These are phyloP conservation scores for Bettongia penicillata DNA, from an alignment of 2,113 vertebrate species.

Conservation along the genomic window DNA sequence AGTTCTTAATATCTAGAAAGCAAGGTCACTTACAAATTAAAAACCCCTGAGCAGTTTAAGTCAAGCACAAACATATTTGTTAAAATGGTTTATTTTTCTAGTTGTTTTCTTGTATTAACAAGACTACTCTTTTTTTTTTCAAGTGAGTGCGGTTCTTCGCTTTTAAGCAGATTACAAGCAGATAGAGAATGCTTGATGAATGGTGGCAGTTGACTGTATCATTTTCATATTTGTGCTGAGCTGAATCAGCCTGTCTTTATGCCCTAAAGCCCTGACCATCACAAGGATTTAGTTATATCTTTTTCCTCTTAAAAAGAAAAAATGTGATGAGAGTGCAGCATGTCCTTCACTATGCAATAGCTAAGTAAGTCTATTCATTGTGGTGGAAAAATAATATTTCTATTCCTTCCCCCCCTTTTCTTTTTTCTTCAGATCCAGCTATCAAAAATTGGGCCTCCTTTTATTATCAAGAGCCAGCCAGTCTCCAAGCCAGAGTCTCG, in stretches of 20 bases:
- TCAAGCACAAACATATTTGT: neutral
- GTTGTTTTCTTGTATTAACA: neutral
- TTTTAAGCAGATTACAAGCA: slow-evolving; percentile 34
- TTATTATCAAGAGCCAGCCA: slow-evolving; percentile 90
- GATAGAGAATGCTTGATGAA: neutral
- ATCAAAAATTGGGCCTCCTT: slow-evolving; percentile 90
- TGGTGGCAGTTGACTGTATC: neutral
- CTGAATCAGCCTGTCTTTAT: neutral
- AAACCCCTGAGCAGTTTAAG: slow-evolving; percentile 12
- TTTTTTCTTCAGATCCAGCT: slow-evolving; percentile 86
- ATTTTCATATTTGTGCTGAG: neutral
- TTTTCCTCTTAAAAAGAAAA: neutral
- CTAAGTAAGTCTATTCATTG: neutral
- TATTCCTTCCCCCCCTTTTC: neutral
- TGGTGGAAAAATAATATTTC: neutral
- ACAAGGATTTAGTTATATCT: neutral
- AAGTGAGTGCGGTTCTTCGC: slow-evolving; percentile 12
- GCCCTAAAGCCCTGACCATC: neutral
- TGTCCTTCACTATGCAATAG: neutral
- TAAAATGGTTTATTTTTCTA: slow-evolving; percentile 13
- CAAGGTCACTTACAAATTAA: slow-evolving; percentile 44
- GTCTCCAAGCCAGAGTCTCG: slow-evolving; percentile 87
- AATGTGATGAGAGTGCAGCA: neutral
- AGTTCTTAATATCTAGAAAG: neutral
- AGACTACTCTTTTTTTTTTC: neutral